Evolutionary conservation across 2,113 vertebrate species (phyloP).

Genomic region (Rhineura floridana): DNA sequence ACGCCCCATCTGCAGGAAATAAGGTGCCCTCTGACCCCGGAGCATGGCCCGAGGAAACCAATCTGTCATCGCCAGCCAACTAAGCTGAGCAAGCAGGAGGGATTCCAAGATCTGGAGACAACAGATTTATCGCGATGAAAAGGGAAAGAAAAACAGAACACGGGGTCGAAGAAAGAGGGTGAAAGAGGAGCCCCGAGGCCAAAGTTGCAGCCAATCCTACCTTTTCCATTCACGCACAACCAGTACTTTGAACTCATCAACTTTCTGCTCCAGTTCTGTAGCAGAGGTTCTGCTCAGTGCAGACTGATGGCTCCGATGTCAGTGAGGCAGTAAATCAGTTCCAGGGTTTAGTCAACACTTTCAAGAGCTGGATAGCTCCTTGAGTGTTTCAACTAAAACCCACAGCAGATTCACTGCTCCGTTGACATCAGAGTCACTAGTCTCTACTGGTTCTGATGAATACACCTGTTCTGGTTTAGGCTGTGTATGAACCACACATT

Average conservation of each 20-base stretch:
- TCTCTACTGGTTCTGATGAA: no score
- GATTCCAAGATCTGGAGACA: not conserved
- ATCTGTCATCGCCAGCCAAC: not conserved
- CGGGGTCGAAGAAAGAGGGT: not conserved
- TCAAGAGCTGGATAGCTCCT: no score
- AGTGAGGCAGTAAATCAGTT: no score
- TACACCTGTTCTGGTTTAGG: no score
- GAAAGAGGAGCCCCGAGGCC: not conserved
- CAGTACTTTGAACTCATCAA: no score
- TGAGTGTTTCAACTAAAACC: no score
- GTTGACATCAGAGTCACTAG: no score
- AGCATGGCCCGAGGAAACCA: not conserved
- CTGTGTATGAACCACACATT: no score
- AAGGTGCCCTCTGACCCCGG: slow-evolving; percentile 40
- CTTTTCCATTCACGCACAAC: not conserved
- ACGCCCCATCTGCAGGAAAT: slow-evolving; percentile 58
- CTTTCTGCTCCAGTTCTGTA: not conserved
- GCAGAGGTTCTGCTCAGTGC: no score
- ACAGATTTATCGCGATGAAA: slow-evolving; percentile 23
- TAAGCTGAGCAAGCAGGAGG: slow-evolving; percentile 37
- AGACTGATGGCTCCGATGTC: no score
- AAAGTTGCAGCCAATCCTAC: not conserved
- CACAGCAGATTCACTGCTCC: no score
- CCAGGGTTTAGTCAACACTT: no score
- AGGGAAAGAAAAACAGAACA: slow-evolving; percentile 33